Conservation (phyloP, 2,888 invertebrate species). For the Drosophila seclusa region DNA sequence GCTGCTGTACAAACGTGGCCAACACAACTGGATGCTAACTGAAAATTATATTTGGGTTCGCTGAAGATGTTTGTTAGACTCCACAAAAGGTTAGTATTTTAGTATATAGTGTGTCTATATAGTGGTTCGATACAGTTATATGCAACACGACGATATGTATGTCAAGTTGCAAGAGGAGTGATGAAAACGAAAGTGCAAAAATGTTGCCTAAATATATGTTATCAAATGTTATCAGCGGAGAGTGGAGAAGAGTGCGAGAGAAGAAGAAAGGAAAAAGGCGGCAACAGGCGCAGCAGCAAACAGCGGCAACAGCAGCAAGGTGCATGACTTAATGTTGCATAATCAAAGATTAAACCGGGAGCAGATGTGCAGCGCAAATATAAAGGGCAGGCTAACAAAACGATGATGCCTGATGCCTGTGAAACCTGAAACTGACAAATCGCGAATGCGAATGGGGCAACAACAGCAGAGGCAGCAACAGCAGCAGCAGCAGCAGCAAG, state of each 20-base stretch:
- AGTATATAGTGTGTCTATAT: too few species aligned
- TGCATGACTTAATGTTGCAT: constrained; percentile 56
- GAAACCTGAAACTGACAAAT: constrained; percentile 42
- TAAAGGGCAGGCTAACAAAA: constrained; percentile 42
- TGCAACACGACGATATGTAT: not conserved
- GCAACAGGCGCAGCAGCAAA: constrained; percentile 13
- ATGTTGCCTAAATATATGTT: not conserved
- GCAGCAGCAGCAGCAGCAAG: not conserved
- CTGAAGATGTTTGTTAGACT: not conserved
- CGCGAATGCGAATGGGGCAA: constrained; percentile 19
- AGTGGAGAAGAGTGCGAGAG: not conserved
- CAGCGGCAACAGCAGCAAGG: constrained; percentile 24
- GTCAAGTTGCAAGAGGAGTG: not conserved
- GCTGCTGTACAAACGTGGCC: too few species aligned
- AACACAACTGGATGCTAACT: not conserved
- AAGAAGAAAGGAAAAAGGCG: not conserved
- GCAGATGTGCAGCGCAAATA: constrained; percentile 50
- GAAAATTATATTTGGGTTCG: not conserved
- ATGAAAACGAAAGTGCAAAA: not conserved
- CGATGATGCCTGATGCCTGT: constrained; percentile 13
- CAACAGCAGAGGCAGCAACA: constrained; percentile 14
- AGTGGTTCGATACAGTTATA: too few species aligned
- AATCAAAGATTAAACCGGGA: constrained; percentile 56
- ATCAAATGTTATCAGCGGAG: not conserved
- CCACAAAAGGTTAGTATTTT: not conserved